Percentiles rank a stretch among this genome's conserved stretches.
Conservation (phyloP, 2,113 vertebrate species). For the Cettia cetti region DNA sequence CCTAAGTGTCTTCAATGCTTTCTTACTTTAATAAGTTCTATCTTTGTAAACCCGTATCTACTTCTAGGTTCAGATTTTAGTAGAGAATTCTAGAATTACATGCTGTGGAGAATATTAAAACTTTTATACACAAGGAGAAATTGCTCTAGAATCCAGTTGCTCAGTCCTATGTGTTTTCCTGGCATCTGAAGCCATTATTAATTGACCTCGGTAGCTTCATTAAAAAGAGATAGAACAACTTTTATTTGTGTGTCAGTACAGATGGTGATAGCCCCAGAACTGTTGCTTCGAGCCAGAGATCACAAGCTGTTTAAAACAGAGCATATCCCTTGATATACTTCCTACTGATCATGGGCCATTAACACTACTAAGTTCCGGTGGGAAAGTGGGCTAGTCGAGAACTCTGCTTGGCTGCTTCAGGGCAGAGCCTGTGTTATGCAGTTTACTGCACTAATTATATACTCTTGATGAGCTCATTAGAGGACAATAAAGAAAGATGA, state of each 20-base stretch:
- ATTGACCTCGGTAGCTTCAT: constrained; percentile 12
- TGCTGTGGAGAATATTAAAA: background rate
- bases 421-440: constrained; percentile 25
- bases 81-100: background rate
- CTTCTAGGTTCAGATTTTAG: background rate
- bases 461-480: constrained; percentile 58
- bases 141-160: background rate
- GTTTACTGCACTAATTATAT: constrained; percentile 49
- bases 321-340: background rate
- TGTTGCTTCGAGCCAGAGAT: constrained; percentile 23
- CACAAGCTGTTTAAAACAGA: constrained; percentile 10
- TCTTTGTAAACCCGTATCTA: background rate
- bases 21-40: background rate
- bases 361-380: background rate
- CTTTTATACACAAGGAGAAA: background rate
- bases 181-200: constrained; percentile 13
- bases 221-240: constrained; percentile 17
- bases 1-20: background rate
- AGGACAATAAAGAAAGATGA: constrained; percentile 65
- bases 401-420: constrained; percentile 34
- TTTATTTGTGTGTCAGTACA: constrained; percentile 4
- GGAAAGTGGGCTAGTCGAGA: background rate
- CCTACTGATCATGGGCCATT: background rate
- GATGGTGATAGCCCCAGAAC: background rate
- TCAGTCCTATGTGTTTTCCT: background rate